Evolutionary conservation across 2,797 vertebrate genomes (phyloP), one percentile per base, ranked within the genome.

Genomic region (Lacerta agilis): DNA sequence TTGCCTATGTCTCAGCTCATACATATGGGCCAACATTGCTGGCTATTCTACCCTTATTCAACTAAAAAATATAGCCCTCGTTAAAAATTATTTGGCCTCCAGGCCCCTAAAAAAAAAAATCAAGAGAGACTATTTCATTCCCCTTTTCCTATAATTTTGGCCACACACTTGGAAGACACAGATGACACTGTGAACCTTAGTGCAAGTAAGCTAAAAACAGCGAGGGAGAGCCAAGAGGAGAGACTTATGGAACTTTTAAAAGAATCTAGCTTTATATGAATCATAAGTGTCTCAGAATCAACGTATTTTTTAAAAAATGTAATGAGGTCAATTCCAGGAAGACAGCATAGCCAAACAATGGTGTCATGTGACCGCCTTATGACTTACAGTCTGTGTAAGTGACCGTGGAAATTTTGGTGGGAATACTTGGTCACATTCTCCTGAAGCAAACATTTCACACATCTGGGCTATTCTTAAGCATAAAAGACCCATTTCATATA

Each of bases 211-310:
- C 72, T 69, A 49, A 38, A 67, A 87, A 58, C 17, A 58, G 55
- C 4, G 83, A 82, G 55, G 75, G 27, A 20, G 67, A 87, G 13
- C 23, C 78, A 23, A 71, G 5, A 77, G 83, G 84, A 0, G 0
- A 3, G 20, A 15, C 71, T 4, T 66, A 43, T 0, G 20, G 17
- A 89, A 41, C 41, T 90, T 78, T 5, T 67, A 58, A 73, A 67
- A 45, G 58, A 92, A 41, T 20, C 6, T 90, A 67, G 8, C 11
- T 92, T 89, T 85, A 29, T 91, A 66, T 0, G 6, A 85, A 23
- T 38, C 33, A 6, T 75, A 85, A 75, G 6, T 58, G 49, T 75
- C 49, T 84, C 43, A 49, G 86, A 79, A 23, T 61, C 75, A 15
- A 55, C 49, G 13, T 55, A 87, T 84, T 90, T 71, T 55, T 88